Conservation (phyloP, 2,888 invertebrate species). For the Portevinia maculata region DNA sequence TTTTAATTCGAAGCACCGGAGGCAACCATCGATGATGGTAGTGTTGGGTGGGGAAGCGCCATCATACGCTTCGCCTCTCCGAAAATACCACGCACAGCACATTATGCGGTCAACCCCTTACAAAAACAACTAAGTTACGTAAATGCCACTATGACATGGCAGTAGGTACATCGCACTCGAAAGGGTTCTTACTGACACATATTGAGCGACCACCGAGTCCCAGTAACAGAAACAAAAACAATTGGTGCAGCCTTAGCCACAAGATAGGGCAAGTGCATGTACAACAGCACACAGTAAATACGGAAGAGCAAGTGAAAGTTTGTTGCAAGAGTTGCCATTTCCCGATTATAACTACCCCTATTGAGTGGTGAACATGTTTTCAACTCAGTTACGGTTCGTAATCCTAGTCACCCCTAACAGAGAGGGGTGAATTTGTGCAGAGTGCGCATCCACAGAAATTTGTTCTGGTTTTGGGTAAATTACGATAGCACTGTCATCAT, state of each 20-base stretch:
- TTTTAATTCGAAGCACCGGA: conserved; percentile 56
- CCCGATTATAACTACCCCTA: conserved; percentile 31
- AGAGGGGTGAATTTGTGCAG: conserved; percentile 51
- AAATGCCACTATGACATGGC: conserved; percentile 25
- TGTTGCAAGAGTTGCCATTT: conserved; percentile 51
- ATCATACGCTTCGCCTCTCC: conserved; percentile 12
- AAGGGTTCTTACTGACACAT: conserved; percentile 66
- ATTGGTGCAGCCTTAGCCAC: conserved; percentile 32
- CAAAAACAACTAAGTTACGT: conserved; percentile 64
- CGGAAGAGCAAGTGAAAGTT: conserved; percentile 68
- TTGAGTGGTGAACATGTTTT: conserved; percentile 56
- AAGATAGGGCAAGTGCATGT: conserved; percentile 34
- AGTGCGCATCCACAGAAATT: conserved; percentile 60
- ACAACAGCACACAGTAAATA: conserved; percentile 12
- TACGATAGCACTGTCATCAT: conserved; percentile 41
- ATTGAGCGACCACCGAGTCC: conserved; percentile 5
- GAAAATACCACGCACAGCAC: conserved; percentile 24
- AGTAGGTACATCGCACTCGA: conserved; percentile 64
- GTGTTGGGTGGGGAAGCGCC: conserved; percentile 11
- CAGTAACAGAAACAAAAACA: conserved; percentile 20
- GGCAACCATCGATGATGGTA: conserved; percentile 21
- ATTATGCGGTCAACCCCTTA: conserved; percentile 66
- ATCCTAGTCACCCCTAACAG: conserved; percentile 25
- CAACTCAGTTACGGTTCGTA: conserved; percentile 66
- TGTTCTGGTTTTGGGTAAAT: conserved; percentile 54